Evolutionary conservation across 1,140 invertebrate species (phyloP).

Genomic region (Diplogasteroides magnus): DNA sequence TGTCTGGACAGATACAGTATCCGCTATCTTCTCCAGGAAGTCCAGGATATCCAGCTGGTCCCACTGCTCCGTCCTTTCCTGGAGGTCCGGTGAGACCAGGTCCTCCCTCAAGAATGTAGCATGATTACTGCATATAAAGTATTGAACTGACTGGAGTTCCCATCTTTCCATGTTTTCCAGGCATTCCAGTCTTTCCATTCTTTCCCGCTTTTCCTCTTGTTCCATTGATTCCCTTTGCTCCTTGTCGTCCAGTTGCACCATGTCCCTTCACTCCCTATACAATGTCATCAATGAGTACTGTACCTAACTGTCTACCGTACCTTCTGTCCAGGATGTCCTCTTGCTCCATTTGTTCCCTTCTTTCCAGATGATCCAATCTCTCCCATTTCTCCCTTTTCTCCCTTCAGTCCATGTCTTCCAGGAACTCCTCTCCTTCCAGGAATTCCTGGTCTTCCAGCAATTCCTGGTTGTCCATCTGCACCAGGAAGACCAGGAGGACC

Average conservation of each 20-base stretch:
- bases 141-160: too few relatives aligned
- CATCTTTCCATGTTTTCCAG: slow-evolving; percentile 7
- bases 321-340: slow-evolving; percentile 6
- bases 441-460: slow-evolving; percentile 5
- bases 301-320: not conserved
- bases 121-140: slow-evolving; percentile 1
- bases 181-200: slow-evolving; percentile 6
- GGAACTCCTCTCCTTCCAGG: slow-evolving; percentile 7
- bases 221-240: slow-evolving; percentile 5
- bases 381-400: slow-evolving; percentile 10
- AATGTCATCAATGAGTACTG: not conserved
- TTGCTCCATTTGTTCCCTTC: slow-evolving; percentile 3
- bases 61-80: not conserved
- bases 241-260: slow-evolving; percentile 15
- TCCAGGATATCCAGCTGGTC: not conserved
- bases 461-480: slow-evolving; percentile 7
- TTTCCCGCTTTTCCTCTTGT: not conserved
- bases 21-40: slow-evolving; percentile 1
- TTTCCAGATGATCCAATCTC: slow-evolving; percentile 4
- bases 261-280: not conserved
- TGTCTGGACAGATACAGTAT: not conserved
- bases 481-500: slow-evolving; percentile 11
- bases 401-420: slow-evolving; percentile 12
- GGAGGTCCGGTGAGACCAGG: slow-evolving; percentile 1
- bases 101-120: slow-evolving; percentile 2